phyloP scores from a whole-genome alignment of 2,797 vertebrate genomes.

The Sebastolobus alascanus region DNA sequence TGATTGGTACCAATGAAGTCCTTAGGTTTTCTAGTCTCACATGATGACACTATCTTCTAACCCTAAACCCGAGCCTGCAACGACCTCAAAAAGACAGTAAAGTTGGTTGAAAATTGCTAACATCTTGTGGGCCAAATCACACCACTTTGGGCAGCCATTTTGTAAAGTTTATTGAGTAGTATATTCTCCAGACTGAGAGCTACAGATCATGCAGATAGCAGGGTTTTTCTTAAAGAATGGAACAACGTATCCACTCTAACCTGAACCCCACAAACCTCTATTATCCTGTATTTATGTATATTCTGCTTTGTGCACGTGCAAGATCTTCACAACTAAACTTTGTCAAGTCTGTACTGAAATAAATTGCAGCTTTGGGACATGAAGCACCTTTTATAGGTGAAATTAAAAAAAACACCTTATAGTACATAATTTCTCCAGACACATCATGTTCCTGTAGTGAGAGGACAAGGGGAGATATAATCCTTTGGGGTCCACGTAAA shows the following conservation, averaged over 20 bases:
- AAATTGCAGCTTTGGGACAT: not conserved
- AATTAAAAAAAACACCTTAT: not conserved
- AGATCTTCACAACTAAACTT: conserved; percentile 1
- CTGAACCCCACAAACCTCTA: not conserved
- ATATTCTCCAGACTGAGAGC: not conserved
- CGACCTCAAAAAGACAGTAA: too few species aligned
- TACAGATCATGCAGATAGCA: not conserved
- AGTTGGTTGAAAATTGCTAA: too few species aligned
- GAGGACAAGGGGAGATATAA: not conserved
- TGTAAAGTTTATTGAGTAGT: not conserved
- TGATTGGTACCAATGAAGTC: too few species aligned
- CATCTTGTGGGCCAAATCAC: too few species aligned
- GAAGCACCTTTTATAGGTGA: not conserved
- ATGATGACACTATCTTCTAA: too few species aligned
- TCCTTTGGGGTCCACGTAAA: not conserved
- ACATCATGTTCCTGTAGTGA: conserved; percentile 6
- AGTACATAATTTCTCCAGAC: not conserved
- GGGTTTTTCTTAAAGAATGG: not conserved
- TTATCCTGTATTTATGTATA: not conserved
- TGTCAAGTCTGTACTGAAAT: conserved; percentile 4
- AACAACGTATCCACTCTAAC: not conserved
- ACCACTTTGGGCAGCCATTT: too few species aligned
- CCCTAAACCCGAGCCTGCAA: too few species aligned
- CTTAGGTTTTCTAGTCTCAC: too few species aligned
- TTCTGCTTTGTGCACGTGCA: not conserved